Conservation (phyloP, 1,140 invertebrate species). For the Drosophila pectinifera region DNA sequence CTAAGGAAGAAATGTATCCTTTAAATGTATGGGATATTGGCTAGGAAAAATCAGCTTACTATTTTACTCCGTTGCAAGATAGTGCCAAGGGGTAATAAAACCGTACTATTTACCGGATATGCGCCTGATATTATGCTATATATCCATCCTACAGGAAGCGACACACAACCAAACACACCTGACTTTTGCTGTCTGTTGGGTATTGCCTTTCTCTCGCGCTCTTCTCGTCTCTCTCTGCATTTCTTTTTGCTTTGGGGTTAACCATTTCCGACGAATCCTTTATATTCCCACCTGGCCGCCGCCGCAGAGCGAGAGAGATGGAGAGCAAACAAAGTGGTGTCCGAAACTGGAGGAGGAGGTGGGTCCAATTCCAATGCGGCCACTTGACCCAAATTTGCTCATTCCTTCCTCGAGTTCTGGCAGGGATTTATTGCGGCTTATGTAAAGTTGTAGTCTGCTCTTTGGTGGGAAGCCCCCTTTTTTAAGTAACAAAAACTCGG, state of each 20-base stretch:
- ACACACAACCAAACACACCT: not conserved
- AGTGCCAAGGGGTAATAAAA: slow-evolving; percentile 7
- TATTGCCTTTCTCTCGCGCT: slow-evolving; percentile 13
- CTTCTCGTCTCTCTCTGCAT: slow-evolving; percentile 1
- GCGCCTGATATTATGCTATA: slow-evolving; percentile 11
- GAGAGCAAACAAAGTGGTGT: slow-evolving; percentile 33
- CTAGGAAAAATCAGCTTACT: not conserved
- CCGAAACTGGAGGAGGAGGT: slow-evolving; percentile 35
- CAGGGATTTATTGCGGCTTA: slow-evolving; percentile 38
- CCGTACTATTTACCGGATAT: not conserved
- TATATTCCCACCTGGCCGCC: slow-evolving; percentile 30
- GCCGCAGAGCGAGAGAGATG: slow-evolving; percentile 16
- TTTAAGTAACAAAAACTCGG: slow-evolving; percentile 4
- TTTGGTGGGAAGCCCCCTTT: slow-evolving; percentile 9
- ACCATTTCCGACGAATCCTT: slow-evolving; percentile 39
- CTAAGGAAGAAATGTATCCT: no score
- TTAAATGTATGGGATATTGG: not conserved
- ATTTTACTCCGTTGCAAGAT: not conserved
- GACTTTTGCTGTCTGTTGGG: slow-evolving; percentile 30
- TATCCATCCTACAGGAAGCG: slow-evolving; percentile 4
- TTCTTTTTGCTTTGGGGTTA: slow-evolving; percentile 3
- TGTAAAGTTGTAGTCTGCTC: slow-evolving; percentile 1
- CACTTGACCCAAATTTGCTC: slow-evolving; percentile 72
- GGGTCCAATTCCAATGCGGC: slow-evolving; percentile 45
- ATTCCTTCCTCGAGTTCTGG: slow-evolving; percentile 22